Conservation (phyloP, 1,140 invertebrate genomes). For the Latrodectus geometricus region DNA sequence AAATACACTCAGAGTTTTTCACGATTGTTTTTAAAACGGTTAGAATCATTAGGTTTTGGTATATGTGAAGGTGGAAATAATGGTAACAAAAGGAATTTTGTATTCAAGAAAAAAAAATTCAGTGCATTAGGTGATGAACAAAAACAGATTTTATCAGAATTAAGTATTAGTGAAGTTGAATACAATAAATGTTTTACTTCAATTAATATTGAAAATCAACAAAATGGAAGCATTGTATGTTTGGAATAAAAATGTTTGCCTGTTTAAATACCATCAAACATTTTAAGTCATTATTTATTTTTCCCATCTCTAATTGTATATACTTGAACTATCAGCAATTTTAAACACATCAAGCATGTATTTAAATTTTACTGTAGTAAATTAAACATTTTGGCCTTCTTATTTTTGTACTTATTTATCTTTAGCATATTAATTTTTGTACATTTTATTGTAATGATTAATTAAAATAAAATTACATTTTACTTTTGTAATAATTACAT, state of each 20-base stretch:
- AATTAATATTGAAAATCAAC: background rate
- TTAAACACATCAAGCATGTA: no score
- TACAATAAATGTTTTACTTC: slow-evolving; percentile 56
- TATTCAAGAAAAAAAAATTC: slow-evolving; percentile 54
- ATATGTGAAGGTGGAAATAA: slow-evolving; percentile 31
- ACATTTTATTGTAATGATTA: no score
- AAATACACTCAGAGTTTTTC: slow-evolving; percentile 28
- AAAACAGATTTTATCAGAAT: slow-evolving; percentile 8
- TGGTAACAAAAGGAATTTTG: slow-evolving; percentile 19
- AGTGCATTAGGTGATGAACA: slow-evolving; percentile 36
- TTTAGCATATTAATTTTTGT: no score
- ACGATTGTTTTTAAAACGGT: slow-evolving; percentile 20
- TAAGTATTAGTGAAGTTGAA: slow-evolving; percentile 24
- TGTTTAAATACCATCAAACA: background rate
- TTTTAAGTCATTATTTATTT: no score
- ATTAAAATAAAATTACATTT: no score
- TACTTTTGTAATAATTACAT: no score
- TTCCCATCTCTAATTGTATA: no score
- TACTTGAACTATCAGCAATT: no score
- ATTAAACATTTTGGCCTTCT: no score
- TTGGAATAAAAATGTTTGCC: background rate
- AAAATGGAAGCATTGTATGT: slow-evolving; percentile 51
- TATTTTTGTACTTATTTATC: no score
- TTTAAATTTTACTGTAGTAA: no score
- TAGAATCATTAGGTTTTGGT: slow-evolving; percentile 37